Conservation (phyloP, 2,797 vertebrate species). For the Heteromormyrus szaboi region DNA sequence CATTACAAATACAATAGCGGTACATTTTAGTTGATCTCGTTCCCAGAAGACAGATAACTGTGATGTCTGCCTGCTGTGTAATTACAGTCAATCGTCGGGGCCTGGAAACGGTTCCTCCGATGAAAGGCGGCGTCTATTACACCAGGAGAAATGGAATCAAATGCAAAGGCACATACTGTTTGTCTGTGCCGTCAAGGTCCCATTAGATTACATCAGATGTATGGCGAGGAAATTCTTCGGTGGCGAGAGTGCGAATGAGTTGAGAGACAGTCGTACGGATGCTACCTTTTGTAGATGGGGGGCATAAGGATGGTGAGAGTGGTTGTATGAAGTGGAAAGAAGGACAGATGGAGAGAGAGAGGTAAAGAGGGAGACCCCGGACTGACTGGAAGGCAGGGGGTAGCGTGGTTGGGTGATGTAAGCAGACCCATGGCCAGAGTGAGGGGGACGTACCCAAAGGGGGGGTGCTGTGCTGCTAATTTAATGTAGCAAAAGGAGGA, state of each 20-base stretch:
- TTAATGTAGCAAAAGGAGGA: background rate
- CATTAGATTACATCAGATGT: slow-evolving; percentile 6
- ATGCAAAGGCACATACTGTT: background rate
- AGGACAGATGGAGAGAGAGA: background rate
- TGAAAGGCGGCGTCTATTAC: background rate
- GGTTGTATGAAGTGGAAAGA: background rate
- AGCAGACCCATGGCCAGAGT: background rate
- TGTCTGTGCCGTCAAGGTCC: background rate
- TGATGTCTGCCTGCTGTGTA: background rate
- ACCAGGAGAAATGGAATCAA: background rate
- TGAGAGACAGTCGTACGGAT: background rate
- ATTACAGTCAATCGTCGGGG: slow-evolving; percentile 9
- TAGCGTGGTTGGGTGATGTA: slow-evolving; percentile 2
- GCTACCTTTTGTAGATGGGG: background rate
- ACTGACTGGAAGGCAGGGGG: background rate
- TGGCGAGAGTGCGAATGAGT: background rate
- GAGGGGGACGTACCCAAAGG: slow-evolving; percentile 1
- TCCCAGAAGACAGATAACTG: background rate
- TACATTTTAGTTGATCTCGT: slow-evolving; percentile 5
- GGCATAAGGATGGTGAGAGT: background rate
- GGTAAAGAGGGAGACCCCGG: background rate
- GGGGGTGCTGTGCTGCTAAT: slow-evolving; percentile 13
- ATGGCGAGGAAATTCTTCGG: background rate
- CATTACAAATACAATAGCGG: background rate
- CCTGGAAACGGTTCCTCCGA: background rate